Conservation (phyloP, 2,113 vertebrate species). For the Pteronura brasiliensis region DNA sequence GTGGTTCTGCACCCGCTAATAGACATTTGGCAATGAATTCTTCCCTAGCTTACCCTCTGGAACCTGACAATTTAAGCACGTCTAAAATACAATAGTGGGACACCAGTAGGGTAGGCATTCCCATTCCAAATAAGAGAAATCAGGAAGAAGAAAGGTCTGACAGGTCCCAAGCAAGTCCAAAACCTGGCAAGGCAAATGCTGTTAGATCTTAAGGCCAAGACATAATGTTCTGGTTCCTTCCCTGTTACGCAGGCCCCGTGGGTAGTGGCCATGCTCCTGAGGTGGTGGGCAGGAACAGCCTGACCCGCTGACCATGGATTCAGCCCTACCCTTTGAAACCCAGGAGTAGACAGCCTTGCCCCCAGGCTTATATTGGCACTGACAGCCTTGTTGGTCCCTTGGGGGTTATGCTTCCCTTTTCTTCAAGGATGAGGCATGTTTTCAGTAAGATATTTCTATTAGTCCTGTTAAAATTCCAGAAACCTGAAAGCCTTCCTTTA, state of each 20-base stretch:
- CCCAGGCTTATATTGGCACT: background rate
- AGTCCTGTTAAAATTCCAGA: background rate
- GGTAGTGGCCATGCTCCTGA: background rate
- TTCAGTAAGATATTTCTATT: background rate
- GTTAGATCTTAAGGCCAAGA: background rate
- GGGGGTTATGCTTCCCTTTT: background rate
- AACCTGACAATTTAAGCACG: background rate
- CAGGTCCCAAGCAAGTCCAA: background rate
- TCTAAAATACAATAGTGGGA: background rate
- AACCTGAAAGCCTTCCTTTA: background rate
- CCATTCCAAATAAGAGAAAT: background rate
- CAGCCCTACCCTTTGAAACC: background rate
- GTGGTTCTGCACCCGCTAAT: background rate
- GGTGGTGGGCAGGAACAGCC: background rate
- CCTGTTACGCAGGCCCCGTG: background rate
- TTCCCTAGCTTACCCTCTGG: background rate
- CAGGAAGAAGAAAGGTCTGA: background rate
- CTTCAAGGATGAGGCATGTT: background rate
- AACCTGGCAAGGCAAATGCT: background rate
- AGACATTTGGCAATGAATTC: background rate
- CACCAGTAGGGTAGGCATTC: background rate
- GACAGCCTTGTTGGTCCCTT: background rate
- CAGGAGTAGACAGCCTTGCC: background rate
- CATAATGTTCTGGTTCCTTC: background rate
- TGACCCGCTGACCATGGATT: background rate